Evolutionary conservation across 2,113 vertebrate species (phyloP), one percentile per base, ranked within the genome.

Genomic region (Camarhynchus parvulus): DNA sequence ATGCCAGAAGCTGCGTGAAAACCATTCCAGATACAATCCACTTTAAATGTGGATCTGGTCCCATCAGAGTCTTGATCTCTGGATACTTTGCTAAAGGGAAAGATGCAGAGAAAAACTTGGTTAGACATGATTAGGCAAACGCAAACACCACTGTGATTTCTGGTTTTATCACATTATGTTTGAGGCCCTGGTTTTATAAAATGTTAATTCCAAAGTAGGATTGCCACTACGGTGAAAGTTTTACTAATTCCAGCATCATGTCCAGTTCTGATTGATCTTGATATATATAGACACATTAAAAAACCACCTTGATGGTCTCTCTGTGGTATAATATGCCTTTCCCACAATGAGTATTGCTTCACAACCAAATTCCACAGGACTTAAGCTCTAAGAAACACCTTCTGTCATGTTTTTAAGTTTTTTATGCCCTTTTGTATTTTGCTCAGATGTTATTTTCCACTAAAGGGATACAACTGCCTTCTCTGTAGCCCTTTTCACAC

Each of bases 11-110:
- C 97, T 99, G 99, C 5, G 22, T 87, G 55, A 99, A 91, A 53
- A 99, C 99, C 99, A 99, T 98, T 80, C 92, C 99, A 13, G 98
- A 97, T 39, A 99, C 99, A 15, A 98, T 98, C 99, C 99, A 99
- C 94, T 99, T 99, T 73, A 99, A 97, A 61, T 98, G 97, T 15
- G 98, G 99, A 95, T 99, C 99, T 2, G 99, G 98, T 81, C 98
- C 98, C 99, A 99, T 99, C 76, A 99, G 96, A 67, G 97, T 96
- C 98, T 99, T 99, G 97, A 99, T 99, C 97, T 99, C 97, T 28
- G 99, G 99, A 97, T 99, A 99, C 95, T 99, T 99, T 66, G 99
- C 99, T 99, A 83, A 58, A 28, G 80, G 67, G 28, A 91, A 75
- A 95, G 95, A 95, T 30, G 55, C 15, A 94, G 47, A 84, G 28